A percentile compares a stretch with the other conserved stretches of the same genome.
These are phyloP conservation scores for Oppia nitens DNA, from an alignment of 1,140 invertebrate genomes.

Conservation along the genomic window DNA sequence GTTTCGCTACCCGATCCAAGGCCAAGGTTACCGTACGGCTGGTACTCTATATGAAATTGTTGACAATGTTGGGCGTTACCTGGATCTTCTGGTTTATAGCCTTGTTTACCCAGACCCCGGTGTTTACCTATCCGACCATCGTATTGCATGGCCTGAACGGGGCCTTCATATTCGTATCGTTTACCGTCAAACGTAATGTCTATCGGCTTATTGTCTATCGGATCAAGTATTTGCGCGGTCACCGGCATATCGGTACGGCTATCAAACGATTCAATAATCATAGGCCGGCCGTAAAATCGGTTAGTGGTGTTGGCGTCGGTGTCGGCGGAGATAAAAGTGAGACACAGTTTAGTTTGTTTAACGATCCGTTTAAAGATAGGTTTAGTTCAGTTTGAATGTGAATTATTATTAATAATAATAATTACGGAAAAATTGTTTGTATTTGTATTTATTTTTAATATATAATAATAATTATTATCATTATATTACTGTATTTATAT, in stretches of 20 bases:
- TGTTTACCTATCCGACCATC: conserved; percentile 27
- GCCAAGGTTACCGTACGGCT: conserved; percentile 23
- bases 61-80: conserved; percentile 33
- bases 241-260: neutral
- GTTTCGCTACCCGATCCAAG: conserved; percentile 16
- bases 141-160: conserved; percentile 34
- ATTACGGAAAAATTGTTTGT: too few species aligned
- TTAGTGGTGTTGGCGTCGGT: too few species aligned
- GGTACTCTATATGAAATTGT: conserved; percentile 33
- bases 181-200: conserved; percentile 30
- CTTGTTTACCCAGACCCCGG: conserved; percentile 20
- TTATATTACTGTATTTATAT: too few species aligned
- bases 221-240: neutral
- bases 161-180: conserved; percentile 33
- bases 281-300: neutral
- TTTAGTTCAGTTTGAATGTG: too few species aligned
- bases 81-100: conserved; percentile 34
- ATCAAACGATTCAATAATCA: neutral
- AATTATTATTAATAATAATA: too few species aligned
- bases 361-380: too few species aligned
- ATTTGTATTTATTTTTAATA: too few species aligned
- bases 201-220: conserved; percentile 19
- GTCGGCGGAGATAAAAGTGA: too few species aligned
- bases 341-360: too few species aligned
- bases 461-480: too few species aligned